A percentile compares a stretch with the other conserved stretches of the same genome.
These are phyloP conservation scores for Thamnophis elegans DNA, from an alignment of 2,797 vertebrate genomes.

Conservation along the genomic window DNA sequence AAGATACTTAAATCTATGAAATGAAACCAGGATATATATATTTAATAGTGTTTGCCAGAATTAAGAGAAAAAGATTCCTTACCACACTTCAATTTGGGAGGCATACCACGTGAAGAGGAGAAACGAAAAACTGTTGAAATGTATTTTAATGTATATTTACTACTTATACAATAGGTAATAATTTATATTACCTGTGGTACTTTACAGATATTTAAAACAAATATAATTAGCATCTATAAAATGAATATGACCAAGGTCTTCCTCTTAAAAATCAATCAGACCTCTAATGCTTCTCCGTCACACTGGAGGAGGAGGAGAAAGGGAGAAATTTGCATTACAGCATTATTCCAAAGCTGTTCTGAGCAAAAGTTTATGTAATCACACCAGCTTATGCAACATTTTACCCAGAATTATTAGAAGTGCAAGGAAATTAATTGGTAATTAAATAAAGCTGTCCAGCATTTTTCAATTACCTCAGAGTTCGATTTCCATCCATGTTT, in stretches of 20 bases:
- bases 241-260: not conserved
- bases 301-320: not conserved
- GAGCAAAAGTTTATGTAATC: not conserved
- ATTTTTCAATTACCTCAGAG: conserved; percentile 58
- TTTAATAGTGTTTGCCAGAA: not conserved
- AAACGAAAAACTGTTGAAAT: not conserved
- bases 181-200: not conserved
- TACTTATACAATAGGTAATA: not conserved
- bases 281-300: not conserved
- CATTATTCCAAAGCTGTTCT: not conserved
- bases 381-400: not conserved
- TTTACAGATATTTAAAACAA: not conserved
- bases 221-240: not conserved
- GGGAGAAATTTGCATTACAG: not conserved
- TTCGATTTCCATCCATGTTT: conserved; percentile 18
- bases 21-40: not conserved
- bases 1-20: not conserved
- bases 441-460: not conserved
- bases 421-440: not conserved
- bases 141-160: not conserved
- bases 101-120: not conserved
- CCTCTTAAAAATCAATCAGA: not conserved
- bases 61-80: not conserved
- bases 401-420: not conserved
- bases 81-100: not conserved